Evolutionary conservation across 2,888 invertebrate genomes (phyloP).

Genomic region (Xanthorhoe spadicearia): DNA sequence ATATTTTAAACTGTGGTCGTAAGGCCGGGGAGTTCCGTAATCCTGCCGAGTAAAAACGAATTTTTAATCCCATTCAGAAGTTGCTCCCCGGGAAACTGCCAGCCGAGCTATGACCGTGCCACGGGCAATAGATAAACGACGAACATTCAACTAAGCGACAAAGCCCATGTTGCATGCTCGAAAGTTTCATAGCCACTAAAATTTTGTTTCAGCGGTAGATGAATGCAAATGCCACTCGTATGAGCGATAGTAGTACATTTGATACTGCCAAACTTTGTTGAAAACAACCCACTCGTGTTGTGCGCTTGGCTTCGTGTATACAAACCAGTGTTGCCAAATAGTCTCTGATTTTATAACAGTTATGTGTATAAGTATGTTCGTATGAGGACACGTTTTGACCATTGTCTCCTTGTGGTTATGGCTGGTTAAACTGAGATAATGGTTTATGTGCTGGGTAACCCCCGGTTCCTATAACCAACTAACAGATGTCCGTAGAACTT

Average conservation of each 20-base stretch:
- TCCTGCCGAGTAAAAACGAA: constrained; percentile 14
- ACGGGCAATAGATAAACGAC: constrained; percentile 28
- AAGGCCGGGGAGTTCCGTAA: neutral
- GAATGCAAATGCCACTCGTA: constrained; percentile 20
- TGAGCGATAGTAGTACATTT: constrained; percentile 19
- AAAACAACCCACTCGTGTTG: constrained; percentile 15
- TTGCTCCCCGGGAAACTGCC: constrained; percentile 11
- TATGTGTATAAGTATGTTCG: neutral
- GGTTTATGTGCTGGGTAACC: no score
- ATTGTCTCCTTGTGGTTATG: no score
- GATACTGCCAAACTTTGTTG: constrained; percentile 20
- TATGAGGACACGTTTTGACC: no score
- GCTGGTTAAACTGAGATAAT: no score
- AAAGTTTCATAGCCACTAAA: constrained; percentile 30
- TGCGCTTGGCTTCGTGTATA: constrained; percentile 9
- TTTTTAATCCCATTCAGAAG: constrained; percentile 25
- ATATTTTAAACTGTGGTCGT: neutral
- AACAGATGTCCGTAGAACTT: no score
- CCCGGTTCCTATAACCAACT: no score
- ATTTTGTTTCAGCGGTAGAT: constrained; percentile 24
- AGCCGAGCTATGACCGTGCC: constrained; percentile 8
- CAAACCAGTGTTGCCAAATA: constrained; percentile 4
- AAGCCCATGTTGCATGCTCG: constrained; percentile 23
- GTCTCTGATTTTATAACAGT: constrained; percentile 1
- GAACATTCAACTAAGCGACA: constrained; percentile 25